Base-by-base conservation (phyloP, 1,140 invertebrate species). In the Caenorhabditis briggsae region DNA sequence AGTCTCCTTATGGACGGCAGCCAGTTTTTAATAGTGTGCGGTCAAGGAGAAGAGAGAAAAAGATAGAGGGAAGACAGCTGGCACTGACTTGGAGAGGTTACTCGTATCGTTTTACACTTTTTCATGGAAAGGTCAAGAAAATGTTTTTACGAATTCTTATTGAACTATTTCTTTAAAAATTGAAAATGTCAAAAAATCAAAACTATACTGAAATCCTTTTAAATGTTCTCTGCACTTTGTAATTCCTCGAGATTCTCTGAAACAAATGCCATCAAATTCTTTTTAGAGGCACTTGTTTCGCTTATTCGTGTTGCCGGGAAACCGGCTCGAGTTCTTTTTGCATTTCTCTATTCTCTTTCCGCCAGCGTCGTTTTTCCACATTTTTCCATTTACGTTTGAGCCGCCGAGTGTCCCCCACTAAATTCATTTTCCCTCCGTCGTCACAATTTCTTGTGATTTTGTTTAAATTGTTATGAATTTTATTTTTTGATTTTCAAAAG, bases 281-380 rank as follows among this genome's bases (percentile, higher is more conserved):
- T 70, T 41, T 70, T 3, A 33, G 33, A 5, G 43, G 41, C 64
- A 70, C 41, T 70, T 70, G 59, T 46, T 70, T 46, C 64, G 64
- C 43, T 70, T 70, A 70, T 70, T 43, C 64, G 46, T 46, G 64
- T 70, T 70, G 64, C 64, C 16, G 41, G 64, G 64, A 43, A 46
- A 70, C 64, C 23, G n/a, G 12, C n/a, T 23, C 59, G 25, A 61
- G 59, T 61, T 61, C 59, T 23, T 61, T 58, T 61, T 33, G 33
- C 23, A 11, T 61, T 20, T 61, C 50, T 14, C 50, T 61, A 25
- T 11, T 61, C 23, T 20, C n/a, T 61, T 61, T 61, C 23, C 23
- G 20, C 25, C 9, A 25, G 59, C 11, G 8, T 33, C 59, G 18
- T 12, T 58, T 58, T 58, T n/a, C 59, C 59, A 61, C 59, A 61